Base-by-base conservation (phyloP, 2,888 invertebrate species). In the Eupithecia centaureata region DNA sequence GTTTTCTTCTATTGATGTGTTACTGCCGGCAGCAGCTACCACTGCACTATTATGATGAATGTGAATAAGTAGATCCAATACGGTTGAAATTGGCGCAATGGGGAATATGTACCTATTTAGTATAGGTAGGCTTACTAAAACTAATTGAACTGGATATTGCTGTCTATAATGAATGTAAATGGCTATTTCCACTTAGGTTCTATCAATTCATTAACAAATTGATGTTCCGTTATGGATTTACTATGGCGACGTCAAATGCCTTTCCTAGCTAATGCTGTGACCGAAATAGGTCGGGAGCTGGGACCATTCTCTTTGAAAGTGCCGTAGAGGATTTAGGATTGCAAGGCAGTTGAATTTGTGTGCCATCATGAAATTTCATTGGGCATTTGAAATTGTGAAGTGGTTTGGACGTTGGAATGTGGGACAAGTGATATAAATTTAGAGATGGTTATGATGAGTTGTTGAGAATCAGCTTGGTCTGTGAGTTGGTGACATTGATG, bases 331-430 rank as follows among this genome's bases (percentile, higher is more conserved):
- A 61, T 63, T 68, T 63, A 59, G 60, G 25, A 68, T 63, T 63
- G 59, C 27, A 60, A 61, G 47, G 60, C 60, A 61, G 60, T 56
- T 54, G 63, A 60, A 64, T 56, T 62, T 66, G 57, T 51, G 61
- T 42, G 59, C 60, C 60, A 61, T 63, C 67, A 32, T 60, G 54
- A 58, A 66, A 61, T 66, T 66, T 57, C 59, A 59, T 25, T 58
- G 35, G 58, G 35, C 58, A 67, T 67, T 67, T 60, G 27, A 32
- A 33, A 60, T 63, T 51, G 66, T 57, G 42, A 62, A 58, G 38
- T 63, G 57, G 47, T 59, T 54, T 54, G 75, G 73, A 73, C 61
- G 61, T 73, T 73, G 66, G 74, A 74, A 69, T 74, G 22, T 47
- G 12, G 22, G 25, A 35, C 30, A 27, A 51, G 5, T 27, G n/a